Conservation (phyloP, 2,888 invertebrate species). For the Apamea sordens region DNA sequence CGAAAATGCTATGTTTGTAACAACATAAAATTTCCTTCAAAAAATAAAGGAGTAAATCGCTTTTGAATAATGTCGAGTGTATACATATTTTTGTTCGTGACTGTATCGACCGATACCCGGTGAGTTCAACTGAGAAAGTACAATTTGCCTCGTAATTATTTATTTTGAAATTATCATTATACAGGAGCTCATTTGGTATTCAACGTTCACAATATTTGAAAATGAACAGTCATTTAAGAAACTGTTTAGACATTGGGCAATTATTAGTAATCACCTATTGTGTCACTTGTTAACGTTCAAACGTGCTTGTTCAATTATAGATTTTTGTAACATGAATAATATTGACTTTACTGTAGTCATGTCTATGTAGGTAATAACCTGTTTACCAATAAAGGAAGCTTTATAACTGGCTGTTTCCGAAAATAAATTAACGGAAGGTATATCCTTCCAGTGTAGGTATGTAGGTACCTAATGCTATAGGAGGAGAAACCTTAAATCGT, state of each 20-base stretch:
- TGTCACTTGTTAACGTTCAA: neutral
- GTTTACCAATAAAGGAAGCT: constrained; percentile 3
- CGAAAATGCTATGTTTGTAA: no score
- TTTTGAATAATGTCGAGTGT: no score
- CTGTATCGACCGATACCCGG: constrained; percentile 19
- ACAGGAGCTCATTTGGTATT: neutral
- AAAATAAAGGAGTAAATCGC: no score
- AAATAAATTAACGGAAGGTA: neutral
- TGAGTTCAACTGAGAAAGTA: constrained; percentile 12
- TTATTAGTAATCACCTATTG: neutral
- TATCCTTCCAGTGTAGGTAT: constrained; percentile 39
- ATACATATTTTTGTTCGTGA: no score
- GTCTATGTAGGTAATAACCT: neutral
- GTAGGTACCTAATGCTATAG: neutral
- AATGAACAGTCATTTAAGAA: neutral
- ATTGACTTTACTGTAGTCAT: neutral
- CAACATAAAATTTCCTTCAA: no score
- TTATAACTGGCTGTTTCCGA: constrained; percentile 6
- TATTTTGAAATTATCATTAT: neutral
- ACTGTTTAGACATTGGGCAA: neutral
- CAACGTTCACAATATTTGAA: neutral
- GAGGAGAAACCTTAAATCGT: constrained; percentile 14
- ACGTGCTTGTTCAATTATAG: neutral
- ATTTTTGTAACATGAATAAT: neutral
- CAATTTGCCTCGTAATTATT: constrained; percentile 6